phyloP scores from a whole-genome alignment of 1,140 invertebrate species.

The Gonatopus flavifemur region DNA sequence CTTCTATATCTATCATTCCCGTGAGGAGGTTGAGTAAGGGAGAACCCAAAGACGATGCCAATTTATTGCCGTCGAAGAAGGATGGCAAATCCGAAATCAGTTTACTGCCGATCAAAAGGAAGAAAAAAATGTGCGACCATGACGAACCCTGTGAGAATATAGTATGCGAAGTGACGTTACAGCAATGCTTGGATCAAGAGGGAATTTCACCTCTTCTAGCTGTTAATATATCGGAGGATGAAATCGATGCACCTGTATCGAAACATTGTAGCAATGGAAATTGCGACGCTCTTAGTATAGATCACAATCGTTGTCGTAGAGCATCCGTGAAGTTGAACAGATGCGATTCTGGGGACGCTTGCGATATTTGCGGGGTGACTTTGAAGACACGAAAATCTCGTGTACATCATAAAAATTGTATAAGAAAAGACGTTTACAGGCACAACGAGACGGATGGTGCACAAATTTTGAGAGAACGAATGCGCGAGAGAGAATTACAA shows the following conservation, averaged over 20 bases:
- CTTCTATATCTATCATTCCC: conserved; percentile 29
- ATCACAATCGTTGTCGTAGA: conserved; percentile 48
- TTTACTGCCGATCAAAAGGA: conserved; percentile 35
- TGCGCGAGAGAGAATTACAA: conserved; percentile 50
- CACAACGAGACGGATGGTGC: conserved; percentile 39
- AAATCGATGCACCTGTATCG: conserved; percentile 42
- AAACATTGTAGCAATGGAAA: conserved; percentile 42
- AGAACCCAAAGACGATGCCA: conserved; percentile 26
- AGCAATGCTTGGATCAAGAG: conserved; percentile 41
- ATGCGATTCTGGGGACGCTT: conserved; percentile 33
- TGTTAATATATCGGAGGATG: conserved; percentile 37
- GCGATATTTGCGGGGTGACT: conserved; percentile 45
- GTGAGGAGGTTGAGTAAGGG: conserved; percentile 6
- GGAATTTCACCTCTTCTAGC: conserved; percentile 42
- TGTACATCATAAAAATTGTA: conserved; percentile 45
- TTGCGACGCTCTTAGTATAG: conserved; percentile 51
- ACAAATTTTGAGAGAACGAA: conserved; percentile 42
- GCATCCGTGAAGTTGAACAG: conserved; percentile 36
- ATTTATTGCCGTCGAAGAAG: conserved; percentile 44
- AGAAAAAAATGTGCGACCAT: conserved; percentile 46
- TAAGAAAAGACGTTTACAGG: conserved; percentile 39
- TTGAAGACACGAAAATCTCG: conserved; percentile 40
- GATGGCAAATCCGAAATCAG: conserved; percentile 48
- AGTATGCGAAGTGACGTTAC: conserved; percentile 41
- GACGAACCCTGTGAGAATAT: conserved; percentile 47